A percentile compares a stretch with the other conserved stretches of the same genome.
Evolutionary conservation across 2,888 invertebrate genomes (phyloP).

Genomic region (Platypus cylindrus): DNA sequence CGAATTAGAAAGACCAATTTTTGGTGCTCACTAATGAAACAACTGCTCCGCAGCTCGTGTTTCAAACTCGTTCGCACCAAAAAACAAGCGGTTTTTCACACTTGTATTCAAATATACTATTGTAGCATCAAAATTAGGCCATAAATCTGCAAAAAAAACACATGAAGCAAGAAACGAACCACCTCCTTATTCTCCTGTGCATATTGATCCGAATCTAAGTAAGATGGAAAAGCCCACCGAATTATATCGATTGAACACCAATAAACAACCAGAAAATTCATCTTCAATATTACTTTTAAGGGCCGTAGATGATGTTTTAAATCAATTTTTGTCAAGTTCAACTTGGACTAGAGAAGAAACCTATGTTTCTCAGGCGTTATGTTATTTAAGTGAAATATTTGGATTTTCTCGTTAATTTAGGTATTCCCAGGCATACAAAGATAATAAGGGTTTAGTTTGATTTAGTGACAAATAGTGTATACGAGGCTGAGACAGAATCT

Average conservation of each 20-base stretch:
- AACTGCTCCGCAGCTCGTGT: no score
- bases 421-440: no score
- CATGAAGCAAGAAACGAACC: conserved; percentile 6
- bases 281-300: conserved; percentile 20
- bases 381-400: conserved; percentile 24
- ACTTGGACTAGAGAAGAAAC: conserved; percentile 20
- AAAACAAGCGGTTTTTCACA: no score
- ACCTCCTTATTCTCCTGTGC: conserved; percentile 15
- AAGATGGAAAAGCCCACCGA: conserved; percentile 4
- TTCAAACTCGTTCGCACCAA: no score
- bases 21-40: no score
- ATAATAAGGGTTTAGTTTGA: no score
- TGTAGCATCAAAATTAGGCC: conserved; percentile 13
- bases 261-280: conserved; percentile 1
- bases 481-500: no score
- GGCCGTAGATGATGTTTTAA: conserved; percentile 24
- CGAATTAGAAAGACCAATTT: no score
- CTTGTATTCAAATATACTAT: background rate
- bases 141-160: no score
- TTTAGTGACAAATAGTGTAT: no score
- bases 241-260: conserved; percentile 10
- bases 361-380: conserved; percentile 25
- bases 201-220: conserved; percentile 13
- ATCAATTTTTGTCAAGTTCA: conserved; percentile 24
- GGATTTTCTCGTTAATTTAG: no score